Conservation (phyloP, 2,113 vertebrate species). For the Pholis gunnellus region DNA sequence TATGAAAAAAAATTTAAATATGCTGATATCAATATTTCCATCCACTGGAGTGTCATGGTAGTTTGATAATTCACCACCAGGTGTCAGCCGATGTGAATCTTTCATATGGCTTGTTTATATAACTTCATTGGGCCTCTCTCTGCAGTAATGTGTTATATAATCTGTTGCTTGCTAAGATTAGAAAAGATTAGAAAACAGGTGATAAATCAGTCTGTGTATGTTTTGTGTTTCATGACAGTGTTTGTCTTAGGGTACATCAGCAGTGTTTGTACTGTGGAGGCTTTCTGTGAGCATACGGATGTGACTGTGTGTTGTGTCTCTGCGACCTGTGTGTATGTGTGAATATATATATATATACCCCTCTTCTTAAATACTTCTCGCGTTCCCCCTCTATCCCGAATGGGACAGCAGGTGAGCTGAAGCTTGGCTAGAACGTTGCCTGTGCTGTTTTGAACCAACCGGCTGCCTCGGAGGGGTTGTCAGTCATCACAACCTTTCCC, state of each 20-base stretch:
- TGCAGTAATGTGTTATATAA: constrained; percentile 21
- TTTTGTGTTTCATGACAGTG: constrained; percentile 30
- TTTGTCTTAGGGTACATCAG: constrained; percentile 29
- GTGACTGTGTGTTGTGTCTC: constrained; percentile 42
- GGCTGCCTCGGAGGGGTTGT: constrained; percentile 81
- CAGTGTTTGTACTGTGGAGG: neutral
- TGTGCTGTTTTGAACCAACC: constrained; percentile 77
- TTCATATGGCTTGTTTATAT: constrained; percentile 21
- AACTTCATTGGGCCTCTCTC: constrained; percentile 15
- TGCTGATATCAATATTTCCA: neutral
- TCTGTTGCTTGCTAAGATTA: constrained; percentile 42
- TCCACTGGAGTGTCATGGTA: constrained; percentile 48
- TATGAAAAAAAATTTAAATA: neutral
- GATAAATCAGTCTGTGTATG: constrained; percentile 9
- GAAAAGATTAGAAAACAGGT: constrained; percentile 39
- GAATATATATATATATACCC: constrained; percentile 43
- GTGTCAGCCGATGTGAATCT: constrained; percentile 58
- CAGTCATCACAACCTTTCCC: constrained; percentile 80
- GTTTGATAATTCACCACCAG: constrained; percentile 64
- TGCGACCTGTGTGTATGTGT: constrained; percentile 65
- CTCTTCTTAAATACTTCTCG: constrained; percentile 83
- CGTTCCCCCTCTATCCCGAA: constrained; percentile 83
- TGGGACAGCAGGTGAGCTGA: constrained; percentile 90
- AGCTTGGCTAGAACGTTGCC: constrained; percentile 81
- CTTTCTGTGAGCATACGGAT: constrained; percentile 23